These are phyloP conservation scores for Dynastes hyllus DNA, from an alignment of 2,888 invertebrate species.

Conservation along the genomic window DNA sequence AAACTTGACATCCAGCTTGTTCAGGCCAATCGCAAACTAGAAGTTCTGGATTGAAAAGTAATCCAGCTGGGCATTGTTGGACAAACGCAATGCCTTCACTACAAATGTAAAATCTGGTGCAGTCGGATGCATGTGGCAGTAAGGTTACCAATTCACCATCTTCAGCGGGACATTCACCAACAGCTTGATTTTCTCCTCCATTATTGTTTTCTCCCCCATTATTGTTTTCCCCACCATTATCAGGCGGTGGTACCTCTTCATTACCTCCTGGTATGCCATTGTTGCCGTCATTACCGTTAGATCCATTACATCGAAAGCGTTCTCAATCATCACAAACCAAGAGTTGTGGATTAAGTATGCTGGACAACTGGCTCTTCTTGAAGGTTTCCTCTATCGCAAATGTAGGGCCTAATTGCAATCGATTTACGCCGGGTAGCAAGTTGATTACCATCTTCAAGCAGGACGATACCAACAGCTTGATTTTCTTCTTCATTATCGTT, in stretches of 20 bases:
- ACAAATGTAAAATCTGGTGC: constrained; percentile 40
- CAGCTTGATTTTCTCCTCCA: constrained; percentile 10
- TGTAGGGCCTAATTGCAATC: constrained; percentile 42
- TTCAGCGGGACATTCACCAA: constrained; percentile 40
- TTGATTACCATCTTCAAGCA: constrained; percentile 34
- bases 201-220: neutral
- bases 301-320: too few relatives aligned
- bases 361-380: constrained; percentile 49
- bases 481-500: neutral
- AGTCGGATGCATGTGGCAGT: constrained; percentile 40
- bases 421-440: too few relatives aligned
- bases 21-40: constrained; percentile 41
- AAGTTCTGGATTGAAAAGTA: constrained; percentile 37
- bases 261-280: neutral
- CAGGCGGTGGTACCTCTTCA: neutral
- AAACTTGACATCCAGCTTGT: neutral
- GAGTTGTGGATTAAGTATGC: constrained; percentile 47
- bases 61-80: constrained; percentile 8
- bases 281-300: neutral
- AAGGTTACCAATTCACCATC: constrained; percentile 47
- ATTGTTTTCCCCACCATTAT: neutral
- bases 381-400: constrained; percentile 40
- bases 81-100: constrained; percentile 28
- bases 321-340: constrained; percentile 53
- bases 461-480: constrained; percentile 27